Base-by-base conservation (phyloP, 23 tunicate species). In the Ascidia mentula region DNA sequence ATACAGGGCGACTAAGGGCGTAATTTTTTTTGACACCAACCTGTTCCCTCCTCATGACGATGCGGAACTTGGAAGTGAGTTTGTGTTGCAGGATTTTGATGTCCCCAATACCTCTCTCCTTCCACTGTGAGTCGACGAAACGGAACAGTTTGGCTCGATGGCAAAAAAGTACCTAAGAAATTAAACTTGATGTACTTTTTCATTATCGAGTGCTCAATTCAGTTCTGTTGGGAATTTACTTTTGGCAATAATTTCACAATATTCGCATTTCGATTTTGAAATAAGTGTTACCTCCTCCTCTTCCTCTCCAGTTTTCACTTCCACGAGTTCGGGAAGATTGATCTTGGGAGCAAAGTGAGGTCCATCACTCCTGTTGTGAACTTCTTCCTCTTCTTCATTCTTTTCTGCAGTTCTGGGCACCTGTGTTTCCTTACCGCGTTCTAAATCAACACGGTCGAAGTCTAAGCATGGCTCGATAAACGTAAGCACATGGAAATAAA, bases 21-120 rank as follows among this genome's bases (percentile, higher is more conserved):
- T n/a, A n/a, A n/a, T n/a, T n/a, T n/a, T n/a, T n/a, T n/a, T n/a
- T n/a, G n/a, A 42, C 12, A 9, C 53, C 12, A 42, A 93, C 98
- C 86, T 95, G 99, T 77, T 95, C 99, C 40, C 96, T 73, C 53
- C 96, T 74, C 93, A 93, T 93, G 6, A 93, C 84, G 40, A 93
- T 40, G 36, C 98, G 35, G 40, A 81, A 80, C 42, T 76, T 86
- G 38, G 79, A 46, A n/a, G 83, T 95, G 17, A 22, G 13, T 9
- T 77, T 77, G 75, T 95, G 89, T 6, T 86, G 77, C 2, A 90
- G 72, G 30, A 95, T 90, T 53, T 90, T 95, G 79, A 95, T 86
- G 30, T 95, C 90, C 6, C 99, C 99, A 2, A 90, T 0, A 13
- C 99, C 99, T 32, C 92, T 45, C 61, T 95, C 99, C 46, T 95